Evolutionary conservation across 1,140 invertebrate species (phyloP).

Genomic region (Galleria mellonella): DNA sequence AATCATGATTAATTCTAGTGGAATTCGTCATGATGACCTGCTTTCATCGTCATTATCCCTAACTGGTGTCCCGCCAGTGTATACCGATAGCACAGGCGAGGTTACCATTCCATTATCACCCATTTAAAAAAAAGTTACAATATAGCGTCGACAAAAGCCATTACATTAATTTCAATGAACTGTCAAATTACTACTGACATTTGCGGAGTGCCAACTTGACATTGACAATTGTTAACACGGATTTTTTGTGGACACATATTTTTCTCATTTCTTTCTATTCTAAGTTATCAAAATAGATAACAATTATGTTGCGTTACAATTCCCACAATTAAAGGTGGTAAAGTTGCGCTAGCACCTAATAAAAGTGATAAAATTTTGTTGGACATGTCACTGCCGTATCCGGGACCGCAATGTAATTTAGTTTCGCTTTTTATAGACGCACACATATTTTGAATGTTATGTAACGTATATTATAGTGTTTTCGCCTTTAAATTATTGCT

Average conservation of each 20-base stretch:
- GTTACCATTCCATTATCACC: no score
- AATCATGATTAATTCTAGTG: no score
- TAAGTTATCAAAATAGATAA: constrained; percentile 66
- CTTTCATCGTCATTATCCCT: no score
- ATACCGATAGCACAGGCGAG: no score
- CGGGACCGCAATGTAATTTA: constrained; percentile 44
- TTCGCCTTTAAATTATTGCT: constrained; percentile 29
- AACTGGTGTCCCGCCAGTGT: no score
- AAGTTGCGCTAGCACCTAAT: constrained; percentile 15
- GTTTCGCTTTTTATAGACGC: constrained; percentile 43
- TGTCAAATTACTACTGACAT: not conserved
- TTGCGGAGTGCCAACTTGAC: constrained; percentile 20
- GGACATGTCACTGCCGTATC: constrained; percentile 44
- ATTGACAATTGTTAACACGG: constrained; percentile 14
- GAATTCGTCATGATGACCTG: no score
- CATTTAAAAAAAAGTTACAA: no score
- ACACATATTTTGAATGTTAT: constrained; percentile 61
- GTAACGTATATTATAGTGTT: constrained; percentile 50
- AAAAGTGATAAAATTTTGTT: constrained; percentile 12
- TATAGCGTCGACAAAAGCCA: no score
- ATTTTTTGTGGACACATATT: constrained; percentile 36
- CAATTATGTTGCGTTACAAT: constrained; percentile 36
- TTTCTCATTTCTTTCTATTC: constrained; percentile 22
- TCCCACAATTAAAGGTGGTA: constrained; percentile 20
- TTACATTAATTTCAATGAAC: no score